A percentile compares a stretch with the other conserved stretches of the same genome.
Conservation (phyloP, 2,797 vertebrate species). For the Tadarida brasiliensis region DNA sequence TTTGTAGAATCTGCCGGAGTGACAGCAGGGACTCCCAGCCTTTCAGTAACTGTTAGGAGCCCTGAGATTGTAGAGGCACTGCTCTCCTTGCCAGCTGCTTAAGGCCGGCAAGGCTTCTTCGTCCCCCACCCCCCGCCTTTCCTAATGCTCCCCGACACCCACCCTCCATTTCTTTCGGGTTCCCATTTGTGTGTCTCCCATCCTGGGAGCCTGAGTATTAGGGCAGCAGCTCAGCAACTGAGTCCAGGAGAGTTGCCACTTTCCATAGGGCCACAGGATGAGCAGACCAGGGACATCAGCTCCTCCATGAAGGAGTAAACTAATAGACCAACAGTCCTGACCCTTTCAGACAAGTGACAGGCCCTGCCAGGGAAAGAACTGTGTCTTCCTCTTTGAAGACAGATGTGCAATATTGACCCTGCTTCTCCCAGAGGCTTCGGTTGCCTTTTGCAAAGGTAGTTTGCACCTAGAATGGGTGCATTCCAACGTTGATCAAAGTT, state of each 20-base stretch:
- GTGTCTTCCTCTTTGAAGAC: background rate
- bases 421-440: background rate
- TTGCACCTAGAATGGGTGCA: background rate
- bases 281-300: background rate
- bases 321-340: background rate
- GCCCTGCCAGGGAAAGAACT: background rate
- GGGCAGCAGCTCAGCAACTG: background rate
- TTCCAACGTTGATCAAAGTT: background rate
- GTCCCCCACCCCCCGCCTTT: background rate
- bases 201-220: rapidly evolving
- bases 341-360: background rate
- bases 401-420: rapidly evolving
- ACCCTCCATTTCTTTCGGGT: rapidly evolving
- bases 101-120: background rate
- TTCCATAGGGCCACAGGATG: background rate
- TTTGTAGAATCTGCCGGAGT: background rate
- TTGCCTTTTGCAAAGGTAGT: background rate
- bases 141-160: rapidly evolving
- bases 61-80: background rate
- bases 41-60: background rate
- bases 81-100: background rate
- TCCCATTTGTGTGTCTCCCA: background rate
- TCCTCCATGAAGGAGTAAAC: background rate
- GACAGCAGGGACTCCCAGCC: background rate
- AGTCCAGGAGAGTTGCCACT: background rate